A percentile compares a stretch with the other conserved stretches of the same genome.
Evolutionary conservation across 2,888 invertebrate species (phyloP).

Genomic region (Nebria brevicollis): DNA sequence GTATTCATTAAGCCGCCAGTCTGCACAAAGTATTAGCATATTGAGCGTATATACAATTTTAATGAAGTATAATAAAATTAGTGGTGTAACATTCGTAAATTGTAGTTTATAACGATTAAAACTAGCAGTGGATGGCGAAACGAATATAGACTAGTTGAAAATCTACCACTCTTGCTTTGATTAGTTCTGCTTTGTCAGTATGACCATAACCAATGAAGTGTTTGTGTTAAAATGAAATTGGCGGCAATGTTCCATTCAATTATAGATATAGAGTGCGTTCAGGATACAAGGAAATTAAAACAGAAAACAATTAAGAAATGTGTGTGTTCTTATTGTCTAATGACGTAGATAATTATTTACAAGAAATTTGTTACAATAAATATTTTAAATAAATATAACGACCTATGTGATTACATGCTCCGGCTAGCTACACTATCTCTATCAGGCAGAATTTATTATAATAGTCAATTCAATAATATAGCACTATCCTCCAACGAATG

Average conservation of each 20-base stretch:
- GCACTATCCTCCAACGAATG: neutral
- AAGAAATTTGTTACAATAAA: conserved; percentile 62
- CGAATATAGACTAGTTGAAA: no score
- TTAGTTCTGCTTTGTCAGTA: no score
- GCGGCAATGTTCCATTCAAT: no score
- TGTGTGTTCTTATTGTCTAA: conserved; percentile 43
- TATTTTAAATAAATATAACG: conserved; percentile 62
- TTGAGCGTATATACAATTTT: neutral
- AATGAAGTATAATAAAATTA: no score
- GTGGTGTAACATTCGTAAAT: no score
- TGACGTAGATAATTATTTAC: conserved; percentile 59
- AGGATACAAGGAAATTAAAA: conserved; percentile 36
- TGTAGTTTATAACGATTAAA: no score
- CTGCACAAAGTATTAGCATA: neutral
- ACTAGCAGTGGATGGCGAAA: no score
- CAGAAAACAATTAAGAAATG: conserved; percentile 40
- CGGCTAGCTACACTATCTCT: conserved; percentile 25
- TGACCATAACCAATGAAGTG: no score
- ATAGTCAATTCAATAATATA: neutral
- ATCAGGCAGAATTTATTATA: conserved; percentile 9
- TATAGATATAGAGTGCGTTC: neutral
- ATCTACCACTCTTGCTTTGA: no score
- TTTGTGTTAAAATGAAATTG: no score
- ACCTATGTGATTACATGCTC: conserved; percentile 40
- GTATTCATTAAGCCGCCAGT: neutral